Evolutionary conservation across 1,140 invertebrate genomes (phyloP), one percentile per base, ranked within the genome.

Genomic region (Drosophila lacertosa): DNA sequence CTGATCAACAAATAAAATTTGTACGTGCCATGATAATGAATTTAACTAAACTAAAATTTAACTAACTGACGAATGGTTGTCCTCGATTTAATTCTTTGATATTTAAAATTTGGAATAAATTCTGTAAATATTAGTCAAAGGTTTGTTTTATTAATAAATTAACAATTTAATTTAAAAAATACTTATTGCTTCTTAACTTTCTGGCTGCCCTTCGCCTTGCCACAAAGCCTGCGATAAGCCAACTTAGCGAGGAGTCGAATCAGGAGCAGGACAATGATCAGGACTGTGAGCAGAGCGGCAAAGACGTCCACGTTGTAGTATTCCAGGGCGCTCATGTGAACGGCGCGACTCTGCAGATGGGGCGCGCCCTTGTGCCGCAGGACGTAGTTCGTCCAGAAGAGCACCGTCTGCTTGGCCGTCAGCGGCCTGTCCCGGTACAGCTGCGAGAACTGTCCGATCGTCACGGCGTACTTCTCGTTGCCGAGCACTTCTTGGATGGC

Each of bases 301-400:
- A 57, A 72, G 1, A 90, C 69, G 79, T 91, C 89, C 2, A 91
- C 32, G 53, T 73, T 77, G 11, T 47, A 40, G 4, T 60, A 45
- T 7, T 67, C 63, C 6, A 90, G 29, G 0, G 58, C 54, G n/a
- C 48, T 48, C 81, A 91, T 72, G 32, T 90, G 81, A 2, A 91
- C 68, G 0, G 72, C 67, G 0, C 92, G 86, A 55, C 90, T 90
- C 44, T 91, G 89, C 20, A 93, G 77, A 29, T 92, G 91, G 3
- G 71, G 60, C 5, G 92, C 92, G 13, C 92, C 92, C 51, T 90
- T 84, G 65, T 93, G 90, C 13, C 92, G 68, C 9, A 93, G 11
- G 0, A 91, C 90, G 70, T 91, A 91, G 39, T 91, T 80, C 0
- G 78, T 74, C 90, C 90, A 91, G 60, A 71, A 91, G 37, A 80